These are phyloP conservation scores for Myotis planiceps DNA, from an alignment of 2,797 vertebrate genomes.

Conservation along the genomic window DNA sequence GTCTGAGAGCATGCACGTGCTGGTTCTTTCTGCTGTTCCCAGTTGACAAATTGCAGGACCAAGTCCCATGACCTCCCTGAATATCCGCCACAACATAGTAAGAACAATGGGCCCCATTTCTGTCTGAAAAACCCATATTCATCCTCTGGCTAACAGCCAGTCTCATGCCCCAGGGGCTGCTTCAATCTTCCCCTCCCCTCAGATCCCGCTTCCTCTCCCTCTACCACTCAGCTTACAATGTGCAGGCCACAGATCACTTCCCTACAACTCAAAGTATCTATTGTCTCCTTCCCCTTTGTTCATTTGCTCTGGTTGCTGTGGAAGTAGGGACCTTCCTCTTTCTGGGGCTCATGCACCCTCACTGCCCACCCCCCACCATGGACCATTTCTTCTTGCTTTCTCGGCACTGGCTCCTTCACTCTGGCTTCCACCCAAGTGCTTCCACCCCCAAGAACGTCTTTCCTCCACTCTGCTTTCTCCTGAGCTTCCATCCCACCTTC, in stretches of 20 bases:
- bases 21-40: not conserved
- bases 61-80: not conserved
- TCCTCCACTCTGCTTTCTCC: slow-evolving; percentile 53
- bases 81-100: not conserved
- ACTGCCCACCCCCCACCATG: not conserved
- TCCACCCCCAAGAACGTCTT: slow-evolving; percentile 48
- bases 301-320: not conserved
- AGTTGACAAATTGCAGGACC: not conserved
- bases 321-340: not conserved
- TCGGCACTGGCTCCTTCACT: not conserved
- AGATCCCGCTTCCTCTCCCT: not conserved
- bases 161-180: not conserved
- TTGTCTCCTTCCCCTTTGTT: not conserved
- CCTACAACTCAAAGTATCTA: not conserved
- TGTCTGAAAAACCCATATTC: not conserved
- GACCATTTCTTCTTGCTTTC: not conserved
- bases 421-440: slow-evolving; percentile 34
- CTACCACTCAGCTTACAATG: not conserved
- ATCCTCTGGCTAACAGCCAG: not conserved
- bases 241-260: not conserved
- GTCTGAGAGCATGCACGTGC: not conserved
- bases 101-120: not conserved
- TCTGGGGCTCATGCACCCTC: not conserved
- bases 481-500: slow-evolving; percentile 66
- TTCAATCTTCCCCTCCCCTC: not conserved